These are phyloP conservation scores for Phylloscopus whistleri DNA, from an alignment of 2,113 vertebrate genomes.

Conservation along the genomic window DNA sequence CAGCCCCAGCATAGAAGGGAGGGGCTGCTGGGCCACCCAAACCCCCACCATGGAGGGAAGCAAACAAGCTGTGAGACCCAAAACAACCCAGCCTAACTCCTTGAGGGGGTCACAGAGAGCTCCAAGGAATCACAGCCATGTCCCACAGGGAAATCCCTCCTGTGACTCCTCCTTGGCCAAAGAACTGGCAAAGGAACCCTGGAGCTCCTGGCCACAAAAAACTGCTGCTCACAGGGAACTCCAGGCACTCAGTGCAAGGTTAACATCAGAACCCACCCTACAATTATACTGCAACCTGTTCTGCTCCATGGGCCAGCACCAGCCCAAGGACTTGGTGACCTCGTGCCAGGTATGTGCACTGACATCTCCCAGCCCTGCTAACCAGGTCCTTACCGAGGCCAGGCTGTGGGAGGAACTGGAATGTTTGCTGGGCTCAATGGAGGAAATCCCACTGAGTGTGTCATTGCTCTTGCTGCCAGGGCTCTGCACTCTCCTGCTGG, in stretches of 20 bases:
- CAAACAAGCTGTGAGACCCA: not conserved
- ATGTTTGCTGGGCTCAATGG: slow-evolving; percentile 91
- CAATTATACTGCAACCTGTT: not conserved
- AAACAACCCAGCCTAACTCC: not conserved
- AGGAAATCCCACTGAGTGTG: slow-evolving; percentile 93
- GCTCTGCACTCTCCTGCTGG: slow-evolving; percentile 86
- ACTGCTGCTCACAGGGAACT: not conserved
- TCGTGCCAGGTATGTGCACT: not conserved
- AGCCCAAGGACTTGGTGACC: not conserved
- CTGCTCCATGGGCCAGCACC: not conserved
- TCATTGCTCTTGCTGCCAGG: slow-evolving; percentile 93
- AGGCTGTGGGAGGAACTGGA: slow-evolving; percentile 93
- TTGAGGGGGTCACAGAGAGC: not conserved
- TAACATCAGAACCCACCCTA: not conserved
- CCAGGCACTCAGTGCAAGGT: not conserved
- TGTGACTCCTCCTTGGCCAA: not conserved
- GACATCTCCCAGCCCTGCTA: not conserved
- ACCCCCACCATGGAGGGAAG: fast-evolving
- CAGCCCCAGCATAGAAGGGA: not conserved
- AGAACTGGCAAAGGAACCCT: not conserved
- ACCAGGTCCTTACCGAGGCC: slow-evolving; percentile 80
- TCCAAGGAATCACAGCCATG: not conserved
- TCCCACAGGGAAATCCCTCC: not conserved
- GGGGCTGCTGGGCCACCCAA: not conserved
- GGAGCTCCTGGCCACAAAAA: not conserved